These are phyloP conservation scores for Melanophora roralis DNA, from an alignment of 2,888 invertebrate species.

Conservation along the genomic window DNA sequence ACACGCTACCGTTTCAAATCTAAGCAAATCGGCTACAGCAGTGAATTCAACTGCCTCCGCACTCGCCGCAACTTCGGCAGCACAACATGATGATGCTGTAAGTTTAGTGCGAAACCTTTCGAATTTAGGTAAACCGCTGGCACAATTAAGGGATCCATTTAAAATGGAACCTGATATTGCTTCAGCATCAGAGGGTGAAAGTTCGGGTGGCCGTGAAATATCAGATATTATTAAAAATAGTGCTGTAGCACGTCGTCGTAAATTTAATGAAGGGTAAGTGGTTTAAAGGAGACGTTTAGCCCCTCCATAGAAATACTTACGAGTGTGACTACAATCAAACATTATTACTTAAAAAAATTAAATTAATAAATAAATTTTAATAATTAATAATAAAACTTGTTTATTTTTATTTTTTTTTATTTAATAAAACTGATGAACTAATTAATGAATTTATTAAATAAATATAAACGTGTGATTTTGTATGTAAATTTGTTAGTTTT, in stretches of 20 bases:
- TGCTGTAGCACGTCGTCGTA: constrained; percentile 76
- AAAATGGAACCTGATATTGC: constrained; percentile 63
- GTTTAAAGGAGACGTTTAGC: constrained; percentile 21
- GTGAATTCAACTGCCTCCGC: constrained; percentile 64
- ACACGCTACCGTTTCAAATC: constrained; percentile 75
- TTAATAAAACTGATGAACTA: too few species aligned
- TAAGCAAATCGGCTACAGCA: constrained; percentile 74
- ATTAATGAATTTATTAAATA: background rate
- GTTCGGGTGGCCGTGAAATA: constrained; percentile 78
- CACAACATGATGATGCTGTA: constrained; percentile 74
- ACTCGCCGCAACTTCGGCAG: constrained; percentile 11
- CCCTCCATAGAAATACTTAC: background rate
- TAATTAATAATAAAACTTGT: constrained; percentile 7
- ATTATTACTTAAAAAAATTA: background rate
- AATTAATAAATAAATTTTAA: constrained; percentile 16
- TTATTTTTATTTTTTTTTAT: background rate
- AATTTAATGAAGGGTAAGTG: constrained; percentile 79
- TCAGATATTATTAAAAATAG: constrained; percentile 78
- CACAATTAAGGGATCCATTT: constrained; percentile 43
- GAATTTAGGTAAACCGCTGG: constrained; percentile 69
- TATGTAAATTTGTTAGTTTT: background rate
- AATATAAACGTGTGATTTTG: constrained; percentile 27
- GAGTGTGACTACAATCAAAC: background rate
- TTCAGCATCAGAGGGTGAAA: constrained; percentile 78
- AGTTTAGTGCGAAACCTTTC: constrained; percentile 75